phyloP scores from a whole-genome alignment of 2,888 invertebrate species.

The Phortica magna region DNA sequence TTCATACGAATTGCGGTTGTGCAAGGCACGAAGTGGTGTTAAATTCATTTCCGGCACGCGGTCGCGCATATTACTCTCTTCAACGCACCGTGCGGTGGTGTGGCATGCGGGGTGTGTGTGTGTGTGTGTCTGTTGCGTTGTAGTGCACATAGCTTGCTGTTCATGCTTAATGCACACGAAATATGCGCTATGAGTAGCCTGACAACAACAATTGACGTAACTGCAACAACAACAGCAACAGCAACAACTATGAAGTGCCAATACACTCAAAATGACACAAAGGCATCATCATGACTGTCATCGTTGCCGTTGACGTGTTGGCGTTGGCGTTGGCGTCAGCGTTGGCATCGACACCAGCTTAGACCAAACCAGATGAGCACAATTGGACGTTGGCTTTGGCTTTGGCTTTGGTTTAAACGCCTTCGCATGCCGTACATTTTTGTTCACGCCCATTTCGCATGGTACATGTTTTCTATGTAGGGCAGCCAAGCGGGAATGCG shows the following conservation, averaged over 20 bases:
- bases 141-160: background rate
- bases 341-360: background rate
- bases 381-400: background rate
- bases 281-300: conserved; percentile 20
- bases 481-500: background rate
- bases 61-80: background rate
- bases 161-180: conserved; percentile 15
- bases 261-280: background rate
- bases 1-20: conserved; percentile 12
- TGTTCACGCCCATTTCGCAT: background rate
- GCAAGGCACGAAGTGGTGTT: conserved; percentile 21
- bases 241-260: background rate
- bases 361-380: background rate
- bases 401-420: background rate
- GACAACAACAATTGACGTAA: conserved; percentile 10
- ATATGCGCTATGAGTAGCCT: conserved; percentile 14
- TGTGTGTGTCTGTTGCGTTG: too few relatives aligned
- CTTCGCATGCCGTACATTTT: conserved; percentile 7
- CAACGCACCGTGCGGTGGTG: background rate
- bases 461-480: background rate
- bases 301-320: background rate
- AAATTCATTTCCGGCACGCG: conserved; percentile 30
- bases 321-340: background rate
- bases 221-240: conserved; percentile 4
- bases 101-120: background rate